Base-by-base conservation (phyloP, 2,888 invertebrate species). In the Diarsia mendica region DNA sequence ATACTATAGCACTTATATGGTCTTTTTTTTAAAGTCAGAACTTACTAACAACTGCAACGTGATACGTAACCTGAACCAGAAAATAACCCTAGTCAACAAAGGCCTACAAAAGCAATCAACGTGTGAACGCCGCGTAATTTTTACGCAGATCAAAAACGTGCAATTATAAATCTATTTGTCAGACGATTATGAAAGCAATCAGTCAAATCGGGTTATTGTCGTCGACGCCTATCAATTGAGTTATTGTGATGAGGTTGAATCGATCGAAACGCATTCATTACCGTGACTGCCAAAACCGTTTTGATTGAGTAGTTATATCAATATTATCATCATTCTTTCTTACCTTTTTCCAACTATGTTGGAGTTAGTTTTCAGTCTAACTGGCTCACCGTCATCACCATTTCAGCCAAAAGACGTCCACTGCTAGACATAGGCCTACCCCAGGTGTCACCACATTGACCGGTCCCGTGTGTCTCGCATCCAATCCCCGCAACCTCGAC, bases 141-240 rank as follows among this genome's bases (percentile, higher is more conserved):
- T 20, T 15, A 23, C 11, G 48, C 18, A 33, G 4, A 6, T 33
- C n/a, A 23, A 23, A 58, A 70, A 60, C 28, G 11, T 60, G 39
- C 28, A 72, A 49, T 49, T 49, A 72, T 3, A 9, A 28, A 28
- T 44, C 28, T 1, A 44, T 49, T 73, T 39, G 3, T 13, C 28
- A 44, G 28, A n/a, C 28, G 28, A 60, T 49, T 73, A 72, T 44
- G 9, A 73, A 73, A 72, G 72, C 73, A 73, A 73, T 73, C 73
- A n/a, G 6, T 73, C 10, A 51, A 72, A 73, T 51, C 44, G 18
- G 4, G 51, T 51, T 46, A 44, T n/a, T 46, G 51, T 51, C 28
- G 33, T 33, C 13, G 33, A 61, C 61, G 51, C 28, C 10, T 44
- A 28, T 10, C 28, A 51, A 23, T 46, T 23, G n/a, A 18, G 49